phyloP scores from a whole-genome alignment of 30 jellyfish, hydroid and myxozoan species.

The Clytia hemisphaerica region DNA sequence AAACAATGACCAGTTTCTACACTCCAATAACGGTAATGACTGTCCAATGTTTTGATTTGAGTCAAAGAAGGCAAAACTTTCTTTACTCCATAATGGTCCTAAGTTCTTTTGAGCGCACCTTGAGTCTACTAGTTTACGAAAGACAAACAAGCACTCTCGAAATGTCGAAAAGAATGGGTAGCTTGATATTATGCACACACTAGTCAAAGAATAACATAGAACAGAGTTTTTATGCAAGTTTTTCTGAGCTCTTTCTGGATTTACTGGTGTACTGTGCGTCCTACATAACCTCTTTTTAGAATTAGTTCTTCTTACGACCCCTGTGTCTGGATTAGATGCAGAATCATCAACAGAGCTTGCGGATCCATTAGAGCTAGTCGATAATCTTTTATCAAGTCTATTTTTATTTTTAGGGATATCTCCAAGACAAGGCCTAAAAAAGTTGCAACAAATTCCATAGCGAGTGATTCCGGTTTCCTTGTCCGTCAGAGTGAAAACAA shows the following conservation, averaged over 20 bases:
- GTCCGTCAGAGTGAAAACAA: slow-evolving; percentile 79
- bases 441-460: slow-evolving; percentile 83
- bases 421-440: slow-evolving; percentile 78
- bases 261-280: neutral
- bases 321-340: neutral
- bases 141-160: slow-evolving; percentile 78
- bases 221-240: slow-evolving; percentile 10
- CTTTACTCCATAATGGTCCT: too few species aligned
- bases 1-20: slow-evolving; percentile 33
- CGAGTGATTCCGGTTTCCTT: slow-evolving; percentile 85
- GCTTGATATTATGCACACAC: slow-evolving; percentile 72
- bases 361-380: too few species aligned
- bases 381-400: too few species aligned
- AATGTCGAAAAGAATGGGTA: slow-evolving; percentile 75
- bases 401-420: too few species aligned
- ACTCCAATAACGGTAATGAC: slow-evolving; percentile 6
- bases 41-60: slow-evolving; percentile 6
- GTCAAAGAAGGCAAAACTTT: neutral
- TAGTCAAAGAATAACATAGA: slow-evolving; percentile 65
- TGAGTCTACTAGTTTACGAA: slow-evolving; percentile 68
- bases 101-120: too few species aligned
- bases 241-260: neutral
- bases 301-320: neutral
- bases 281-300: neutral
- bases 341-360: too few species aligned